Conservation (phyloP, 2,888 invertebrate species). For the Andrena camellia region DNA sequence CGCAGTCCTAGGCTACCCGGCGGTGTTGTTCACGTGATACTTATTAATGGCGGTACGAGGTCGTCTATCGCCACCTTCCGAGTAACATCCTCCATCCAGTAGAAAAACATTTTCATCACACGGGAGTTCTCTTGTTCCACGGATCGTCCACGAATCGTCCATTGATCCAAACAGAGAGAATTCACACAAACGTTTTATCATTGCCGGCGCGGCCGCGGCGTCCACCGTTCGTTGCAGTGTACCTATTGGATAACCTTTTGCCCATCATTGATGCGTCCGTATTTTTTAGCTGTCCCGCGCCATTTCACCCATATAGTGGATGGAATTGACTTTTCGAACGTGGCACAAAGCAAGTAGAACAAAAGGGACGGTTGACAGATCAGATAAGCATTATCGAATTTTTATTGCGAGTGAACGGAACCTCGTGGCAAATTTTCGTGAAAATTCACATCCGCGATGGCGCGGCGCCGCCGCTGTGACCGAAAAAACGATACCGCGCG, state of each 20-base stretch:
- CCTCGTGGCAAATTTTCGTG: neutral
- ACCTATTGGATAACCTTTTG: slow-evolving; percentile 50
- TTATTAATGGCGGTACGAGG: too few relatives aligned
- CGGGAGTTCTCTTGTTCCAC: slow-evolving; percentile 8
- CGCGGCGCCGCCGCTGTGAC: neutral
- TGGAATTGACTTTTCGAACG: slow-evolving; percentile 44
- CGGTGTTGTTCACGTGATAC: neutral
- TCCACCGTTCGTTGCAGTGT: slow-evolving; percentile 44
- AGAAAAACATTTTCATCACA: slow-evolving; percentile 24
- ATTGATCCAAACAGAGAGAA: neutral
- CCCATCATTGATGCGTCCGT: slow-evolving; percentile 46
- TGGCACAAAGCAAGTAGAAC: slow-evolving; percentile 1
- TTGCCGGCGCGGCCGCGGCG: slow-evolving; percentile 27
- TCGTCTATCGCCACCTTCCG: too few relatives aligned
- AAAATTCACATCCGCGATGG: neutral
- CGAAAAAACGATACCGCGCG: slow-evolving; percentile 26
- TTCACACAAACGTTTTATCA: slow-evolving; percentile 34
- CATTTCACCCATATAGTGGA: slow-evolving; percentile 30
- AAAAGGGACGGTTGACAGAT: neutral
- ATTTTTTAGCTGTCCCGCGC: slow-evolving; percentile 50
- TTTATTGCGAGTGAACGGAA: neutral
- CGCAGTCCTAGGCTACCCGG: slow-evolving; percentile 20
- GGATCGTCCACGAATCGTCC: neutral
- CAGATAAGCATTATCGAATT: slow-evolving; percentile 16
- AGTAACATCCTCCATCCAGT: neutral